Percentiles rank a stretch among this genome's conserved stretches.
Conservation (phyloP, 2,888 invertebrate species). For the Sinodicranocentrus sp. region DNA sequence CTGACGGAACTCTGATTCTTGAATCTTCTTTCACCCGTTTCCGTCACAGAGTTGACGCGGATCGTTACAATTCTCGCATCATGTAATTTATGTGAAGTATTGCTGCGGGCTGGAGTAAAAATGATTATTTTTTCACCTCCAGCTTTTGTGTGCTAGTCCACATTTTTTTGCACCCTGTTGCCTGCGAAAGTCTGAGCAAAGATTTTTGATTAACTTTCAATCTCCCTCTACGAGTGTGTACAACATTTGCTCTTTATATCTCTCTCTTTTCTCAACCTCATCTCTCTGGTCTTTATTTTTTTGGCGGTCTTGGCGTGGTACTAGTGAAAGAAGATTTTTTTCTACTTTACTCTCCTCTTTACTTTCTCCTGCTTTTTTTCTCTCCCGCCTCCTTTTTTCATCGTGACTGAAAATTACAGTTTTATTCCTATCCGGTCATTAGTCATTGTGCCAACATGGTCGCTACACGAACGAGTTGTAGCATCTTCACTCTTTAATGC, state of each 20-base stretch:
- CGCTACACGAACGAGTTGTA: neutral
- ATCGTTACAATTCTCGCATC: too few species aligned
- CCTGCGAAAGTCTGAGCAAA: conserved; percentile 29
- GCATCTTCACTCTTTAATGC: conserved; percentile 34
- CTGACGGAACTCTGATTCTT: conserved; percentile 22
- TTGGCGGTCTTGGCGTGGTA: too few species aligned
- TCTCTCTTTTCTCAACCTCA: conserved; percentile 9
- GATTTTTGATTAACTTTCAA: conserved; percentile 39
- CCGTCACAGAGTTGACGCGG: conserved; percentile 34
- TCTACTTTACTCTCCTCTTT: neutral
- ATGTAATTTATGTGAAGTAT: too few species aligned
- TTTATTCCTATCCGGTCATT: conserved; percentile 54
- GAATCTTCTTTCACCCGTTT: conserved; percentile 6
- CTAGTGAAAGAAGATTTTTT: neutral
- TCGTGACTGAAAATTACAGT: conserved; percentile 55
- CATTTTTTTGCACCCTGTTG: neutral
- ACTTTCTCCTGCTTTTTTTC: conserved; percentile 18
- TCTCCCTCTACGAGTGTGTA: neutral
- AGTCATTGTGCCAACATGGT: conserved; percentile 41
- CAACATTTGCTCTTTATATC: neutral
- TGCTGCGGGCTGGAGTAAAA: too few species aligned
- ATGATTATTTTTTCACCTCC: too few species aligned
- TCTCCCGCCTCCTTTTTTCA: conserved; percentile 19
- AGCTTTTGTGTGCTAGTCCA: too few species aligned
- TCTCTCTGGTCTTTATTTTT: too few species aligned